Conservation (phyloP, 2,113 vertebrate genomes). For the Oreochromis tanganicae region DNA sequence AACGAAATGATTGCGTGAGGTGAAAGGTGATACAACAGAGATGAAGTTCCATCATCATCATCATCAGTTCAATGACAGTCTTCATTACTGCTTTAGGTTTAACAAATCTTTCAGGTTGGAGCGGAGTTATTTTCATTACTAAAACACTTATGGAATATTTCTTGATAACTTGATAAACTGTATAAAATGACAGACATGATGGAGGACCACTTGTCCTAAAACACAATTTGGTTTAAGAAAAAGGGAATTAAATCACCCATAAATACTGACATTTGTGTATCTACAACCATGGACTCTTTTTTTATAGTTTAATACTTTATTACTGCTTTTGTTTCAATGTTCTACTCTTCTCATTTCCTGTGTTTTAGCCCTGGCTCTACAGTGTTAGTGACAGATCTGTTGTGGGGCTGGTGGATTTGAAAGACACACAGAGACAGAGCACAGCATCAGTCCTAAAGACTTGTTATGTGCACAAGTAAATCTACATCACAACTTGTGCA, state of each 20-base stretch:
- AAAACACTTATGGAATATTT: neutral
- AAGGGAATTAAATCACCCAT: neutral
- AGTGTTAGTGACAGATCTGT: constrained; percentile 14
- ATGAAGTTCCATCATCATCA: constrained; percentile 6
- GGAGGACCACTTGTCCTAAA: neutral
- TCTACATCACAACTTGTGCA: neutral
- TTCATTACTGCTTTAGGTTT: neutral
- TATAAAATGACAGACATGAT: neutral
- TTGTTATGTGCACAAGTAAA: constrained; percentile 1
- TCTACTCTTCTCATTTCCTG: neutral
- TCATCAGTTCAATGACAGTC: constrained; percentile 1
- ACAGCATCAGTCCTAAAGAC: constrained; percentile 5
- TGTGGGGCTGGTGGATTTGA: neutral
- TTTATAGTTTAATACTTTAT: neutral
- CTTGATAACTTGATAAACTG: neutral
- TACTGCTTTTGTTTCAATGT: neutral
- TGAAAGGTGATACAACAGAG: constrained; percentile 7
- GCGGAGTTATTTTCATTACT: neutral
- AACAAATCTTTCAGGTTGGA: neutral
- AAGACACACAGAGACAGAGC: constrained; percentile 7
- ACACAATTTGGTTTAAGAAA: neutral
- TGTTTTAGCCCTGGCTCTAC: constrained; percentile 14
- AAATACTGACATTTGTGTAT: neutral
- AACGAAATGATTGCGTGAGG: neutral
- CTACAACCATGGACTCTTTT: neutral